Evolutionary conservation across 2,797 vertebrate genomes (phyloP), one percentile per base, ranked within the genome.

Genomic region (Eulemur mongoz): DNA sequence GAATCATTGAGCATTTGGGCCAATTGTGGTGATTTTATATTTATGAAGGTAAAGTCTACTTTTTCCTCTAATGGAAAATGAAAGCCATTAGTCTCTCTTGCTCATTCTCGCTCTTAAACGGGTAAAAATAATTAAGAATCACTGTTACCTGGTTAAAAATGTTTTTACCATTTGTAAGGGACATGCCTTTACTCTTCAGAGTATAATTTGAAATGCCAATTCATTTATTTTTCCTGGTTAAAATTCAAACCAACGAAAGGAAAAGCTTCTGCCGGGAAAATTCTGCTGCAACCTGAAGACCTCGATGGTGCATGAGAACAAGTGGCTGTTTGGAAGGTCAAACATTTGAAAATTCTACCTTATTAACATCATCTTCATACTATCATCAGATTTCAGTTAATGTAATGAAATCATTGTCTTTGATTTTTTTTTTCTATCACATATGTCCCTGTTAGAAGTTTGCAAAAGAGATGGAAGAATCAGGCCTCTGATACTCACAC

Each of bases 101-200:
- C 9, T 93, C 59, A 65, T 92, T 95, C 38, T 88, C 12, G 0
- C 5, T 84, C 35, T 10, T 86, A 92, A 84, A 40, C 40, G 40
- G 7, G 35, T 61, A 82, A 92, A 93, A 63, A 84, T 90, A 72
- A 94, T 86, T 87, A 67, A 23, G 4, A 85, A 73, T 79, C 43
- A 63, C 45, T 76, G 80, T 86, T 89, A 95, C 70, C 50, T 67
- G 83, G 65, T 72, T 93, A 93, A 94, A 92, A 91, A 61, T 54
- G 13, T 72, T 93, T 95, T 91, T 91, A 40, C 59, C 88, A 75
- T 91, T 96, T 94, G 38, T 59, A 92, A 97, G 90, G 38, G 25
- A 88, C 43, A 82, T 8, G 38, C 72, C 78, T 83, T 87, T 88
- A 35, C 17, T 92, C 80, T 52, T 63, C 78, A 32, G 88, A 88